These are phyloP conservation scores for Toxotes jaculatrix DNA, from an alignment of 2,113 vertebrate genomes.

Conservation along the genomic window DNA sequence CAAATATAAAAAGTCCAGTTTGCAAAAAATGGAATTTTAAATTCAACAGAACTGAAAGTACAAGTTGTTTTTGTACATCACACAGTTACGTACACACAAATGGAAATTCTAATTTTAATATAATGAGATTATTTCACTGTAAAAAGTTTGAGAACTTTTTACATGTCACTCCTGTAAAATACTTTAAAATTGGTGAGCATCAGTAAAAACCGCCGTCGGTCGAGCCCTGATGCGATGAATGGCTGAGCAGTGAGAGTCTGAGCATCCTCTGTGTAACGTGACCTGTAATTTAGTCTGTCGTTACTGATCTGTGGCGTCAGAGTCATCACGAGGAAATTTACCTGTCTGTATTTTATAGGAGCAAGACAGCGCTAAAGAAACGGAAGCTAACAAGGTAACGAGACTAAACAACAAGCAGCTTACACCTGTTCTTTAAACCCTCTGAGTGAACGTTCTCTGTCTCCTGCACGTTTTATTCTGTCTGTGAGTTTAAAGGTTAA, in stretches of 20 bases:
- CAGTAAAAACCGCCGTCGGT: not conserved
- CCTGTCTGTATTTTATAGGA: slow-evolving; percentile 86
- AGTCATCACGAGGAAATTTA: slow-evolving; percentile 43
- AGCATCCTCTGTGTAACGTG: not conserved
- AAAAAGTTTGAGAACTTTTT: not conserved
- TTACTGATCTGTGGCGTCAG: not conserved
- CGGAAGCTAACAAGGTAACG: slow-evolving; percentile 96
- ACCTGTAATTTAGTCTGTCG: not conserved
- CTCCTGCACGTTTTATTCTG: slow-evolving; percentile 15
- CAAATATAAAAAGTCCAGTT: too few relatives aligned
- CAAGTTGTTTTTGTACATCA: too few relatives aligned
- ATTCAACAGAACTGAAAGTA: too few relatives aligned
- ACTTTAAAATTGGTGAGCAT: too few relatives aligned
- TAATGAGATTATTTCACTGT: not conserved
- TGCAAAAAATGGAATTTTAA: too few relatives aligned
- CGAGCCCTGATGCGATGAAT: not conserved
- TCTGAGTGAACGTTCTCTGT: too few relatives aligned
- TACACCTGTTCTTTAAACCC: too few relatives aligned
- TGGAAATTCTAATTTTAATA: not conserved
- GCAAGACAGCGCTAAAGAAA: slow-evolving; percentile 98
- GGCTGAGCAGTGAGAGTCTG: not conserved
- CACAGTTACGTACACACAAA: not conserved
- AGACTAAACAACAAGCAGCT: slow-evolving; percentile 1
- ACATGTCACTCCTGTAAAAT: too few relatives aligned
- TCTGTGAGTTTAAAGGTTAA: not conserved